Conservation (phyloP, 2,888 invertebrate genomes). For the Axea sp. region DNA sequence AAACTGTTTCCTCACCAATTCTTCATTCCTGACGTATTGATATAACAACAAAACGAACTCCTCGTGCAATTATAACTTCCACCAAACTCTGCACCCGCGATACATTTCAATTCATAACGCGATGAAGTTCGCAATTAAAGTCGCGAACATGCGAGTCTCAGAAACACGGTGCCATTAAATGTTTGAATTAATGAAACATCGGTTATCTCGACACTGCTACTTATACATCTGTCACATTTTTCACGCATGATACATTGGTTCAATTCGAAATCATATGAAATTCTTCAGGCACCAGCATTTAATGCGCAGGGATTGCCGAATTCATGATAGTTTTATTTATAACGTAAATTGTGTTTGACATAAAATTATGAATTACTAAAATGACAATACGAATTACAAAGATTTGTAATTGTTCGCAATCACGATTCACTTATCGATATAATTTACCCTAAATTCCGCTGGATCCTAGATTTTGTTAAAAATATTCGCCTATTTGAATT, state of each 20-base stretch:
- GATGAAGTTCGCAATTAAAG: slow-evolving; percentile 44
- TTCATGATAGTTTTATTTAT: too few species aligned
- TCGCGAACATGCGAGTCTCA: slow-evolving; percentile 19
- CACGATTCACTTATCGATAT: too few species aligned
- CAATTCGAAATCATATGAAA: slow-evolving; percentile 24
- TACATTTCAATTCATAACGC: slow-evolving; percentile 37
- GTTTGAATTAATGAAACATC: slow-evolving; percentile 22
- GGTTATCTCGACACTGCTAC: not conserved
- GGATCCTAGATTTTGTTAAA: too few species aligned
- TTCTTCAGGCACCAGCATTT: too few species aligned
- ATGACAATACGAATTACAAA: too few species aligned
- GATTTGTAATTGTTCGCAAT: too few species aligned
- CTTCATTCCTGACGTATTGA: slow-evolving; percentile 14
- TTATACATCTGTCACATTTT: slow-evolving; percentile 23
- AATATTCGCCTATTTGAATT: too few species aligned
- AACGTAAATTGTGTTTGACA: too few species aligned
- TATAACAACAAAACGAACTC: slow-evolving; percentile 22
- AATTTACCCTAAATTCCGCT: too few species aligned
- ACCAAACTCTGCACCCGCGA: slow-evolving; percentile 8
- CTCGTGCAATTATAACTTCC: slow-evolving; percentile 25
- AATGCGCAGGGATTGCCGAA: too few species aligned
- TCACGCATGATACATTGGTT: too few species aligned
- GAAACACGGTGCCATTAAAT: slow-evolving; percentile 19
- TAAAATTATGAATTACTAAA: too few species aligned
- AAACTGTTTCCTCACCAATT: slow-evolving; percentile 12